Conservation (phyloP, 2,888 invertebrate genomes). For the Andrena trimmerana region DNA sequence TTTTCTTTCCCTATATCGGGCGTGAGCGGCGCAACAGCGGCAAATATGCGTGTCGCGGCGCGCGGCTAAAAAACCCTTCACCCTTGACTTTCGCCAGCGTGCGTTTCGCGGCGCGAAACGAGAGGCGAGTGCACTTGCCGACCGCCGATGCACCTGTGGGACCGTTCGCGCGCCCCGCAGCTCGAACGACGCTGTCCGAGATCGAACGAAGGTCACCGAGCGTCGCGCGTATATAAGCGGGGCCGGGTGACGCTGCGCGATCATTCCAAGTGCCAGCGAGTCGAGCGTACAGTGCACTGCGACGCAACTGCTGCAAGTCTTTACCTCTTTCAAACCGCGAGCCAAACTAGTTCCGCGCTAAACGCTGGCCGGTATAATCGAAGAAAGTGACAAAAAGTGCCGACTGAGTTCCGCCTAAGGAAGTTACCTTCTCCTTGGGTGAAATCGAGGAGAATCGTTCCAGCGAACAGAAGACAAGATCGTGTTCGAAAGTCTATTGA, state of each 20-base stretch:
- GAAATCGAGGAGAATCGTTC: neutral
- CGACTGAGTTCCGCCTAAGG: neutral
- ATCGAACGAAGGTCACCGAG: constrained; percentile 63
- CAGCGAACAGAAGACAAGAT: too few relatives aligned
- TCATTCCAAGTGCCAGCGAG: constrained; percentile 42
- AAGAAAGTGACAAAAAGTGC: constrained; percentile 10
- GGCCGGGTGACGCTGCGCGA: constrained; percentile 23
- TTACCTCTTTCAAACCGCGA: neutral
- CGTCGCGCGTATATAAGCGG: constrained; percentile 58
- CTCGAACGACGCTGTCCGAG: constrained; percentile 50
- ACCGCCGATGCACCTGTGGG: constrained; percentile 49
- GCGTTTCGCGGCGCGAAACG: neutral
- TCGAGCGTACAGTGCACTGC: neutral
- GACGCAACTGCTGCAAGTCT: neutral
- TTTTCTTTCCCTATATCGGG: neutral
- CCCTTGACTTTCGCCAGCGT: constrained; percentile 29
- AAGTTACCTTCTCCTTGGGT: neutral
- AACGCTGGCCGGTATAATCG: neutral
- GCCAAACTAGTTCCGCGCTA: neutral
- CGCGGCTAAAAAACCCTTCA: constrained; percentile 22
- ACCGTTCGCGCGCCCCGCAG: constrained; percentile 9
- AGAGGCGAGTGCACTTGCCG: constrained; percentile 18
- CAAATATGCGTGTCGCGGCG: neutral
- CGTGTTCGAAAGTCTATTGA: neutral
- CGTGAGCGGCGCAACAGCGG: neutral